Conservation (phyloP, 2,113 vertebrate genomes). For the Petrocephalus microphthalmus region DNA sequence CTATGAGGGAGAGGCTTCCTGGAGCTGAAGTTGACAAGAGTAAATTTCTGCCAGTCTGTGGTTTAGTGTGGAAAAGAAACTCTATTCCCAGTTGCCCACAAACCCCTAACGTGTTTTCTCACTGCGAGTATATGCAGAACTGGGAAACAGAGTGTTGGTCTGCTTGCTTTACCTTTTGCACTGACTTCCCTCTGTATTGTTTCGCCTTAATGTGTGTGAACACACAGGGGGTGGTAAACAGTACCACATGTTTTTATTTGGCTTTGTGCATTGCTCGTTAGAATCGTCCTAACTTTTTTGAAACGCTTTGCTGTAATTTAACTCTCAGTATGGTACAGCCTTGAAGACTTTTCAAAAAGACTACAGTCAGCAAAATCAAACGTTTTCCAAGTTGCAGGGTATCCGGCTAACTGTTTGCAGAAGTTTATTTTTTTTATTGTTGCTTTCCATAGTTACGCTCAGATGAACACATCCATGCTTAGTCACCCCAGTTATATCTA, state of each 20-base stretch:
- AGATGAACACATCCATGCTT: not conserved
- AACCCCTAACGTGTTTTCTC: not conserved
- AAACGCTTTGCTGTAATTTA: not conserved
- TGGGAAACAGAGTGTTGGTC: not conserved
- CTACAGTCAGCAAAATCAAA: not conserved
- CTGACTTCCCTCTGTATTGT: not conserved
- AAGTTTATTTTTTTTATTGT: not conserved
- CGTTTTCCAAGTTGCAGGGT: not conserved
- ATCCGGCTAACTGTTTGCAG: not conserved
- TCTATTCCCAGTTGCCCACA: not conserved
- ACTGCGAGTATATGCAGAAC: too few species aligned
- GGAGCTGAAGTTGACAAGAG: not conserved
- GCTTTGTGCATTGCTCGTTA: not conserved
- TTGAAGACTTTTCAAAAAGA: not conserved
- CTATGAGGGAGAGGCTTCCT: not conserved
- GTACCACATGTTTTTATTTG: not conserved
- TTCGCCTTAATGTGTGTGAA: not conserved
- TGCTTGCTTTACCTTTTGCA: not conserved
- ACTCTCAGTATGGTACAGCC: not conserved
- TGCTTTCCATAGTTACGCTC: constrained; percentile 4
- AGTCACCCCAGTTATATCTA: not conserved
- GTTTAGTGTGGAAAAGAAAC: constrained; percentile 4
- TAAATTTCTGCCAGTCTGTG: not conserved
- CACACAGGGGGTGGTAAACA: not conserved
- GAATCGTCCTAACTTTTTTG: not conserved